Evolutionary conservation across 2,113 vertebrate species (phyloP), one percentile per base, ranked within the genome.

Genomic region (Corythaeola cristata): DNA sequence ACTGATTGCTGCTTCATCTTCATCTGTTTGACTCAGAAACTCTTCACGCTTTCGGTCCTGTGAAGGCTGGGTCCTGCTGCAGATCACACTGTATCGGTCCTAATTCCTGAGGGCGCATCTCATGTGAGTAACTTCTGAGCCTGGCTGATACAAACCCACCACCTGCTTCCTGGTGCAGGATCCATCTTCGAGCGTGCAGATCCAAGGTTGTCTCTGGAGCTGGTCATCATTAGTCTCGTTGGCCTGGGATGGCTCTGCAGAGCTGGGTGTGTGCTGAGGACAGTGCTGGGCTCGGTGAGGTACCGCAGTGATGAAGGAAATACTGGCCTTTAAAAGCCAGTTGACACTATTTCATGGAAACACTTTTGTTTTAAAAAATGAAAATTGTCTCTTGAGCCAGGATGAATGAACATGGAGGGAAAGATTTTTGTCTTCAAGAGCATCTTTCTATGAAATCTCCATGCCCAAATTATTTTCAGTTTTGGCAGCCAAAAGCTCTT

Each of bases 191-290:
- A 44, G 41, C 12, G 41, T 44, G 41, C 41, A 44, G 41, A 44
- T 44, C 41, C 41, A 44, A 44, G 66, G 30, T 53, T 58, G 81
- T 68, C 8, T 67, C 71, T 47, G 71, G 35, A 59, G 60, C 52
- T 79, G 62, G 17, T 73, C 0, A 3, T 3, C 3, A 12, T 22
- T 66, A n/a, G 37, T 44, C n/a, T 74, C 3, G 1, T 67, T 0
- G 0, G 21, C 39, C 10, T 1, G 1, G 53, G 17, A 59, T n/a
- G 45, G 35, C 67, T 88, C 53, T 76, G 41, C 30, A 49, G 55
- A 45, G 45, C 33, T 26, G 75, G 67, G 2, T 37, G 13, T 37
- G 85, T 33, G 45, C 49, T 72, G 44, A 87, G 84, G 35, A 26
- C 22, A 5, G 52, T 16, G 62, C 35, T 76, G 82, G 45, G 49